Conservation (phyloP, 2,888 invertebrate species). For the Xylota segnis region DNA sequence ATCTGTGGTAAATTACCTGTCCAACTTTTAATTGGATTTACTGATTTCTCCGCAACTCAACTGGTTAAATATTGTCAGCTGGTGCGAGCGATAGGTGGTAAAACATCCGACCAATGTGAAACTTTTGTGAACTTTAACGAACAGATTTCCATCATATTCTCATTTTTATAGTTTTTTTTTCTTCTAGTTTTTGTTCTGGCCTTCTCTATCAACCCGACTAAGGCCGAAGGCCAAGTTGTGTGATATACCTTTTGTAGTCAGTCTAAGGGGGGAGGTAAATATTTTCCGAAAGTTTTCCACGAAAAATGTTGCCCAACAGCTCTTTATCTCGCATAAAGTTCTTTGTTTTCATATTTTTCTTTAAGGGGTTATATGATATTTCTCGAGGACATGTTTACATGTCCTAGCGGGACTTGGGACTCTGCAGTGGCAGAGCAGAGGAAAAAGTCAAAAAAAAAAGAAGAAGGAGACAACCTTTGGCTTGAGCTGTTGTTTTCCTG, state of each 20-base stretch:
- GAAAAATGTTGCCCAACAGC: slow-evolving; percentile 44
- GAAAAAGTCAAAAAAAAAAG: not conserved
- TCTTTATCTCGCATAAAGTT: slow-evolving; percentile 28
- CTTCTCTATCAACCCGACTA: not conserved
- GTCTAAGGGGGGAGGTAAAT: slow-evolving; percentile 9
- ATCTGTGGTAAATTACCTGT: slow-evolving; percentile 68
- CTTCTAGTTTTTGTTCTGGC: not conserved
- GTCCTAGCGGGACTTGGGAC: slow-evolving; percentile 28
- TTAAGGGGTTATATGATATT: slow-evolving; percentile 57
- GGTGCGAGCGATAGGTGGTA: slow-evolving; percentile 45
- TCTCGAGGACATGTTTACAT: slow-evolving; percentile 62
- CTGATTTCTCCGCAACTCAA: slow-evolving; percentile 57
- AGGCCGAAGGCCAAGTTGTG: slow-evolving; percentile 41
- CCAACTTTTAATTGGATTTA: slow-evolving; percentile 75
- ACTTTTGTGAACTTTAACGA: slow-evolving; percentile 63
- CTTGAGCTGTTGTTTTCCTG: slow-evolving; percentile 49
- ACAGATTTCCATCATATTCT: slow-evolving; percentile 67
- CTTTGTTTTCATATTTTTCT: slow-evolving; percentile 56
- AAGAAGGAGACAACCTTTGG: slow-evolving; percentile 49
- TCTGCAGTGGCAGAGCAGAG: slow-evolving; percentile 2
- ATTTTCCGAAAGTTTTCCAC: slow-evolving; percentile 35
- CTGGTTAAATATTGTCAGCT: slow-evolving; percentile 64
- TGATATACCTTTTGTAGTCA: slow-evolving; percentile 33
- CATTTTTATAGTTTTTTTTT: slow-evolving; percentile 36
- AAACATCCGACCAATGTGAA: slow-evolving; percentile 21